Base-by-base conservation (phyloP, 2,797 vertebrate genomes). In the Tokudaia muenninki region DNA sequence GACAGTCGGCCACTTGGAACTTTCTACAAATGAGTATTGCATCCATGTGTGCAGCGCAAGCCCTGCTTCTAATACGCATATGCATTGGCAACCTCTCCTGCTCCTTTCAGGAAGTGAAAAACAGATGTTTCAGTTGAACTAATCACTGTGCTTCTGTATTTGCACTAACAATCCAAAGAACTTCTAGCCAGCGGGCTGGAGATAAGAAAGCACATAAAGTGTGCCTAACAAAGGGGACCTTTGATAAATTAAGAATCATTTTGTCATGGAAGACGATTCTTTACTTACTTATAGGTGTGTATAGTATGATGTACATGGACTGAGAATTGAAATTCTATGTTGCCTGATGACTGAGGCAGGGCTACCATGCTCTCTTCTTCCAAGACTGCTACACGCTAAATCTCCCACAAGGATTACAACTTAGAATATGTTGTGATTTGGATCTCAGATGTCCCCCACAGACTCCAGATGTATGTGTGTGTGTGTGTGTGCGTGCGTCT, bases 81-180 rank as follows among this genome's bases (percentile, higher is more conserved):
- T 78, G n/a, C 90, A n/a, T 74, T 94, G 94, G 93, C 82, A 95
- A 34, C 31, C 89, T 94, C n/a, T 41, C 31, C 77, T 59, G 59
- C 95, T 95, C 91, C 93, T 92, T 74, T 87, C 91, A 84, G 94
- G 96, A 97, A 97, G 97, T 97, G 96, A 94, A 91, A 97, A 97
- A 92, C 97, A 96, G 94, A 97, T 97, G 94, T 96, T 95, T 93
- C 91, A 87, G 86, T 87, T 91, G 77, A 94, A 86, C 88, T 92
- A 92, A 75, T 94, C 93, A 77, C 50, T 50, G 82, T 79, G 97
- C 95, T 97, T 96, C 97, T 96, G 97, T 92, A 94, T 96, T 92
- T 94, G 88, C 81, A 91, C 92, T 92, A 92, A 83, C 89, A 82
- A 96, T 91, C 90, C 95, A 87, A 65, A 65, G 82, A 97, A 90